Conservation (phyloP, 92 coral and sea anemone genomes). For the Montipora capitata region DNA sequence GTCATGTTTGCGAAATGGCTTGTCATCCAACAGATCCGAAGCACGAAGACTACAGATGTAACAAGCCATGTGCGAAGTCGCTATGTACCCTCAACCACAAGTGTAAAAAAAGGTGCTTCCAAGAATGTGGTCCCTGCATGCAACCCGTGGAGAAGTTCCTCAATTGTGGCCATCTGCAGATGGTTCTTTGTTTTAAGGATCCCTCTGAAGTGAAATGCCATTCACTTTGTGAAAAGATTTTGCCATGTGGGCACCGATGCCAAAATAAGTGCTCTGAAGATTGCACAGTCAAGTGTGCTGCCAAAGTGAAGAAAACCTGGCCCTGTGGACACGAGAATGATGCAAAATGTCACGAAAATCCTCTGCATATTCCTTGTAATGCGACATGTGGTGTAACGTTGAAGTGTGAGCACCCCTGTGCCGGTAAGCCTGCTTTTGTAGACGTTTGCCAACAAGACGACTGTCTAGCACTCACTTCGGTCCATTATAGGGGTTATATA, state of each 20-base stretch:
- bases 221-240: constrained; percentile 58
- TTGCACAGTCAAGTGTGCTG: constrained; percentile 76
- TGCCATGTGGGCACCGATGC: constrained; percentile 83
- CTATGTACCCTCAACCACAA: constrained; percentile 71
- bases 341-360: constrained; percentile 81
- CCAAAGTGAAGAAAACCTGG: constrained; percentile 61
- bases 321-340: constrained; percentile 83
- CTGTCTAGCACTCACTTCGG: too few species aligned
- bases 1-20: constrained; percentile 80
- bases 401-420: constrained; percentile 87
- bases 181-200: constrained; percentile 71
- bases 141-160: constrained; percentile 62
- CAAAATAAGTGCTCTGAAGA: constrained; percentile 75
- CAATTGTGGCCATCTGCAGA: constrained; percentile 78
- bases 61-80: constrained; percentile 75
- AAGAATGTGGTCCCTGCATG: constrained; percentile 78
- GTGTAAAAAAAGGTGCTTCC: constrained; percentile 74
- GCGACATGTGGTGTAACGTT: constrained; percentile 80
- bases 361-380: constrained; percentile 52
- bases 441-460: too few species aligned
- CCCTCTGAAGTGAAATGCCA: constrained; percentile 66
- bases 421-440: constrained; percentile 68
- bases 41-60: constrained; percentile 84
- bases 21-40: constrained; percentile 93
- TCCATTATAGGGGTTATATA: too few species aligned